phyloP scores from a whole-genome alignment of 2,797 vertebrate genomes.

The Acipenser ruthenus region DNA sequence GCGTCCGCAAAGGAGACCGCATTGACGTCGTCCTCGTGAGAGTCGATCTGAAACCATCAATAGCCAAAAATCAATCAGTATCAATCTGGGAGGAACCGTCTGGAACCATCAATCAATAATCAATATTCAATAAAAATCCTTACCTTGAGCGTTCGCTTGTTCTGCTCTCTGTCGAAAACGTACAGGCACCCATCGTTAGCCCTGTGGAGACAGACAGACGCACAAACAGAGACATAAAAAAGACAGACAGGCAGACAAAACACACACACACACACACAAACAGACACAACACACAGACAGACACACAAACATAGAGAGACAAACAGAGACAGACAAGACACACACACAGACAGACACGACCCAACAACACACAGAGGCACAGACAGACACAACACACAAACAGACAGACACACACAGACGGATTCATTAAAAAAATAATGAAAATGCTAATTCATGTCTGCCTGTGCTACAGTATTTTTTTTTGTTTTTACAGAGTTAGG shows the following conservation, averaged over 20 bases:
- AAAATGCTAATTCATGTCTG: neutral
- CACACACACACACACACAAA: neutral
- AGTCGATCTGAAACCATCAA: constrained; percentile 62
- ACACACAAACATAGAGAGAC: neutral
- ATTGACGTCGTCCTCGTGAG: constrained; percentile 89
- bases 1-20: constrained; percentile 81
- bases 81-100: neutral
- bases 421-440: neutral
- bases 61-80: no score
- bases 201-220: constrained; percentile 36
- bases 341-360: neutral
- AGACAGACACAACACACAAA: neutral
- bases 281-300: constrained; percentile 2
- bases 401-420: neutral
- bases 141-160: constrained; percentile 79
- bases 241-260: neutral
- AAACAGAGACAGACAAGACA: neutral
- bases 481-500: no score
- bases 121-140: constrained; percentile 9
- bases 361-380: neutral
- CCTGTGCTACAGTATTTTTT: no score
- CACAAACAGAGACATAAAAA: neutral
- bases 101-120: no score
- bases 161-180: constrained; percentile 81
- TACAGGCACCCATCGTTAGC: constrained; percentile 91